Evolutionary conservation across 2,888 invertebrate genomes (phyloP), one percentile per base, ranked within the genome.

Genomic region (Brachyopa scutellaris): DNA sequence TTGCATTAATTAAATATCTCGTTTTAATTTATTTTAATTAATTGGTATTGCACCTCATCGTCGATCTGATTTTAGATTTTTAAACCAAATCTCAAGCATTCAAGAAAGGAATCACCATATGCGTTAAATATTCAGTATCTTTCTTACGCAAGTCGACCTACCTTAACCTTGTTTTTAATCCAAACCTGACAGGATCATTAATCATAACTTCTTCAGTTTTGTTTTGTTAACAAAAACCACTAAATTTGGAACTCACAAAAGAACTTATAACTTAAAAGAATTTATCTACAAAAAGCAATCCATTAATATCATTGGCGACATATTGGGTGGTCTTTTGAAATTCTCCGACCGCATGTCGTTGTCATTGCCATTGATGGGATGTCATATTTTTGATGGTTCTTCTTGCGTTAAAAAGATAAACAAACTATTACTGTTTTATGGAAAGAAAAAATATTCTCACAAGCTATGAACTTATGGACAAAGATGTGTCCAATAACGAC

Each of bases 261-360:
- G 40, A 17, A 26, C 17, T 66, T 40, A 29, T n/a, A 33, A 21
- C 26, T 26, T 26, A 26, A 6, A 26, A 26, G 26, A 42, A 33
- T 23, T 26, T 38, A 26, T 47, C 36, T 36, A 11, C 19, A 57
- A 57, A 69, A 47, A 57, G 36, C n/a, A 57, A 49, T 57, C 49
- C 57, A 69, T 57, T 59, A 59, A 49, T 38, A 69, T 49, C 19
- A 19, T 15, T 21, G 38, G 29, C 7, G 29, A 49, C 38, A 19
- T 38, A 47, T 69, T 69, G 36, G 69, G 69, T 59, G 69, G 69
- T 49, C 69, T 49, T 69, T 59, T 59, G 57, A 69, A 40, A 49
- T 49, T 38, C 47, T 11, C 69, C 69, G 47, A 69, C 26, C 7
- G 1, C 4, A 19, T 11, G n/a, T 26, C 9, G 31, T 9, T n/a